These are phyloP conservation scores for Myotis myotis DNA, from an alignment of 2,797 vertebrate genomes.

Conservation along the genomic window DNA sequence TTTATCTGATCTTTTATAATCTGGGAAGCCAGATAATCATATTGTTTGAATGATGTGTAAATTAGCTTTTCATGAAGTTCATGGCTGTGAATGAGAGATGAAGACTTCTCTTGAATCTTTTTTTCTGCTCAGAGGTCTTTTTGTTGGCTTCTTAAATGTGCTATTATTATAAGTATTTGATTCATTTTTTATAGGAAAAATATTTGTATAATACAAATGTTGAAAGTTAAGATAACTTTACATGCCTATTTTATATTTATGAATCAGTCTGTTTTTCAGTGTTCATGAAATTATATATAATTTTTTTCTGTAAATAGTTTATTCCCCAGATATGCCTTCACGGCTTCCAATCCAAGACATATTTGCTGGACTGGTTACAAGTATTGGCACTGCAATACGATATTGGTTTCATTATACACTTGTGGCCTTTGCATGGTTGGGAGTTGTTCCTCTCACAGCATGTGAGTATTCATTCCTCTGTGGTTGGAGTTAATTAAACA, in stretches of 20 bases:
- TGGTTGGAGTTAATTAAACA: not conserved
- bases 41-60: not conserved
- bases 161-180: not conserved
- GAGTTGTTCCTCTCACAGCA: conserved; percentile 99
- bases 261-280: conserved; percentile 42
- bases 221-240: not conserved
- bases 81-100: not conserved
- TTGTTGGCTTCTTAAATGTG: conserved; percentile 3
- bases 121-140: not conserved
- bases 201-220: not conserved
- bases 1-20: not conserved
- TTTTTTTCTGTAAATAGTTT: conserved; percentile 87
- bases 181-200: conserved; percentile 18
- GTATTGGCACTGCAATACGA: conserved; percentile 98
- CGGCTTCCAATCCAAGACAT: conserved; percentile 99
- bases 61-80: not conserved
- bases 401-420: conserved; percentile 99
- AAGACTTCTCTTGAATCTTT: not conserved
- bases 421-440: conserved; percentile 99
- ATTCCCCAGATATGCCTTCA: conserved; percentile 99
- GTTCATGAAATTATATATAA: not conserved
- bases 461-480: conserved; percentile 88
- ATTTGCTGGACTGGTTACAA: conserved; percentile 97
- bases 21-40: not conserved
- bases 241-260: conserved; percentile 47